phyloP scores from a whole-genome alignment of 2,888 invertebrate genomes.

The Leucozona laternaria region DNA sequence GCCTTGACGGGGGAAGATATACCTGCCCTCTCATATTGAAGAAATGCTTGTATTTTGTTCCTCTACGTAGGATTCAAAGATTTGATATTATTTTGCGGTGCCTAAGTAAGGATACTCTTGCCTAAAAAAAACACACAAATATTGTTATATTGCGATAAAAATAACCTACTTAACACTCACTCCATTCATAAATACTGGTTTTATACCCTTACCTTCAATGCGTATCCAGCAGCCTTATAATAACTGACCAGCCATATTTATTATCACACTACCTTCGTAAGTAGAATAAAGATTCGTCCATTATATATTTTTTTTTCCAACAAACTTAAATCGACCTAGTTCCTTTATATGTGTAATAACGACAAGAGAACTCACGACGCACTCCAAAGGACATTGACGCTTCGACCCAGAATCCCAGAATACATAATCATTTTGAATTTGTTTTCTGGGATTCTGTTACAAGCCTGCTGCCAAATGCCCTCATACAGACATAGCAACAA shows the following conservation, averaged over 20 bases:
- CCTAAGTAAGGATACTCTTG: too few species aligned
- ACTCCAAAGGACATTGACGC: slow-evolving; percentile 72
- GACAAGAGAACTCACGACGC: slow-evolving; percentile 43
- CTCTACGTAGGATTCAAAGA: too few species aligned
- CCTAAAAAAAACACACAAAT: too few species aligned
- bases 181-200: not conserved
- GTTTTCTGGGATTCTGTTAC: slow-evolving; percentile 35
- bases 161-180: not conserved
- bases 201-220: not conserved
- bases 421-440: slow-evolving; percentile 46
- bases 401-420: slow-evolving; percentile 67
- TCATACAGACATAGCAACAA: not conserved
- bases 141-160: not conserved
- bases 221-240: not conserved
- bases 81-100: too few species aligned
- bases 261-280: slow-evolving; percentile 28
- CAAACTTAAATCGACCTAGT: slow-evolving; percentile 57
- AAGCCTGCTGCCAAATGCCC: slow-evolving; percentile 46
- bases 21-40: too few species aligned
- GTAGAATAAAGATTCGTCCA: slow-evolving; percentile 38
- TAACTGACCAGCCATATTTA: slow-evolving; percentile 34
- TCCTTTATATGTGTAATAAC: slow-evolving; percentile 6
- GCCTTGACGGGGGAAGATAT: too few species aligned
- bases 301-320: slow-evolving; percentile 13
- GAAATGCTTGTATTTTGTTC: too few species aligned